Percentiles rank a stretch among this genome's conserved stretches.
phyloP scores from a whole-genome alignment of 2,797 vertebrate genomes.

The Poeciliopsis gracilis region DNA sequence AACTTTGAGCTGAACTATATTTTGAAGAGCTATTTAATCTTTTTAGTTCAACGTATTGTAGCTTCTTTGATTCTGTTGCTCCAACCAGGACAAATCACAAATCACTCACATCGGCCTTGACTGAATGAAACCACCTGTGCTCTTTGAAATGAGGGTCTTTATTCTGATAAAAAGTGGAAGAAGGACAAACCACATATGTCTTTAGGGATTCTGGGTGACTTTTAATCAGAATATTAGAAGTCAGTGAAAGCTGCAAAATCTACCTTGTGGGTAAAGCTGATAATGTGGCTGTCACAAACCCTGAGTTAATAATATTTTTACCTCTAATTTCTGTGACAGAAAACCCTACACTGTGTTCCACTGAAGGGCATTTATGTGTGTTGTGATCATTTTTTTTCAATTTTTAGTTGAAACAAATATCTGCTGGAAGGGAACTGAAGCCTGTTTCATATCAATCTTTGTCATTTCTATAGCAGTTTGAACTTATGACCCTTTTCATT shows the following conservation, averaged over 20 bases:
- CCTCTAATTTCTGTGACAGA: background rate
- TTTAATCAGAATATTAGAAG: background rate
- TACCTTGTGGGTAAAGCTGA: background rate
- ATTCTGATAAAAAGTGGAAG: background rate
- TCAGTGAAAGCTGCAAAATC: background rate
- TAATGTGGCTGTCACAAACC: background rate
- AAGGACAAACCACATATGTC: background rate
- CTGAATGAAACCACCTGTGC: background rate
- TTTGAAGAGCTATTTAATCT: background rate
- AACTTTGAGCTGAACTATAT: background rate
- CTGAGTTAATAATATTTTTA: background rate
- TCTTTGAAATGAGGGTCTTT: background rate
- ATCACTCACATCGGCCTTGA: background rate
- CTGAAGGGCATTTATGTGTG: background rate
- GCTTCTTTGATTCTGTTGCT: background rate
- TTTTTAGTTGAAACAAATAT: background rate
- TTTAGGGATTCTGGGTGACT: background rate
- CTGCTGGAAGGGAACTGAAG: background rate
- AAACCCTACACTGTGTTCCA: background rate
- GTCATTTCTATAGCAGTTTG: background rate
- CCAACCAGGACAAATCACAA: background rate
- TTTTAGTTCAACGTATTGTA: background rate
- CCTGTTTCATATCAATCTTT: background rate
- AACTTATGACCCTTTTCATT: background rate
- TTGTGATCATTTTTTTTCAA: background rate